Conservation (phyloP, 1,140 invertebrate species). For the Melipona quadrifasciata region DNA sequence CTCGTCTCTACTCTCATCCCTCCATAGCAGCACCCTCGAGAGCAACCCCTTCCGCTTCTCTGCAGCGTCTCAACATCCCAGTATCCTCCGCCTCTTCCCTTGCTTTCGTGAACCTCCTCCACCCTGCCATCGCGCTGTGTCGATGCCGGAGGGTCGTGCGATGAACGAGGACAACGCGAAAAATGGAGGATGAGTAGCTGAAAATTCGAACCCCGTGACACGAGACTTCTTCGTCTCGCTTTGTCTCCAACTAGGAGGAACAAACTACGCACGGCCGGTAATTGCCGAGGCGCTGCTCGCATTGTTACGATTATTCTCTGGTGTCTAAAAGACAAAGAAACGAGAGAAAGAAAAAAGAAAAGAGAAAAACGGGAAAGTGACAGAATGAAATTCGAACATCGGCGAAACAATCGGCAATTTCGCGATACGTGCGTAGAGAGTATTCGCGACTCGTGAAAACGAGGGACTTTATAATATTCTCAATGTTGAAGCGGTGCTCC, state of each 20-base stretch:
- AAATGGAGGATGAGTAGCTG: constrained; percentile 32
- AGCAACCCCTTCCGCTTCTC: constrained; percentile 56
- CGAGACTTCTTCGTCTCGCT: background rate
- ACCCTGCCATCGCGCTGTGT: constrained; percentile 9
- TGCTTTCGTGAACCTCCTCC: constrained; percentile 39
- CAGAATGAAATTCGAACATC: background rate
- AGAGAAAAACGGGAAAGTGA: background rate
- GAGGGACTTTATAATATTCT: constrained; percentile 20
- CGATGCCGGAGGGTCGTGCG: constrained; percentile 7
- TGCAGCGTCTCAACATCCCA: constrained; percentile 63
- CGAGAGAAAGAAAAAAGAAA: too few species aligned
- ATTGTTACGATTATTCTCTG: too few species aligned
- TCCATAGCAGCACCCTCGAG: constrained; percentile 61
- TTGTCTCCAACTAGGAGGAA: background rate
- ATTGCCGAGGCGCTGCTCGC: background rate
- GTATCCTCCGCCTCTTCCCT: constrained; percentile 59
- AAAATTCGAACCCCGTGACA: background rate
- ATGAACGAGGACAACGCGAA: constrained; percentile 15
- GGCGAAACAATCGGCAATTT: background rate
- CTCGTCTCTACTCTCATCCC: constrained; percentile 62
- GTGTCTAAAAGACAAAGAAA: too few species aligned
- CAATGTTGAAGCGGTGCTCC: background rate
- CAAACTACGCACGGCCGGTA: background rate
- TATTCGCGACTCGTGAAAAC: background rate
- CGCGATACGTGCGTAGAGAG: too few species aligned